Percentiles rank a stretch among this genome's conserved stretches.
phyloP scores from a whole-genome alignment of 2,113 vertebrate species.

The Sakesphorus luctuosus region DNA sequence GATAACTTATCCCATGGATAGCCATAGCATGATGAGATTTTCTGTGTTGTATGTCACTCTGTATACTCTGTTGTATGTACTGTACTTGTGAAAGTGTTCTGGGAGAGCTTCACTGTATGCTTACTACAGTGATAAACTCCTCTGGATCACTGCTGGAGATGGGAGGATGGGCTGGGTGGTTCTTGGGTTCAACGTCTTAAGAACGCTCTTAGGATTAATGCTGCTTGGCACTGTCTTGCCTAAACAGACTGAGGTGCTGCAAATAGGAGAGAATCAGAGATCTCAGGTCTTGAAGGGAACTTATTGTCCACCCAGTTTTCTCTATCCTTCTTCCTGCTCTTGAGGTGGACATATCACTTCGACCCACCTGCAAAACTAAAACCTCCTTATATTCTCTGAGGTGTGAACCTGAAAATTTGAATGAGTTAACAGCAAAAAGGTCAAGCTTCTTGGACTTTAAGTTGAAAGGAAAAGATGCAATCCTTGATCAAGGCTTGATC shows the following conservation, averaged over 20 bases:
- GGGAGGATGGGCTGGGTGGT: not conserved
- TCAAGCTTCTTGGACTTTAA: not conserved
- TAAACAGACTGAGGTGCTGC: not conserved
- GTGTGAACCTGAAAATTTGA: not conserved
- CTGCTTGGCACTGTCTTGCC: not conserved
- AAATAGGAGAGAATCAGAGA: not conserved
- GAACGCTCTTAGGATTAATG: not conserved
- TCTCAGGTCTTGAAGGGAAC: not conserved
- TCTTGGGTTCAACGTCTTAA: not conserved
- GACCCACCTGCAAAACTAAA: not conserved
- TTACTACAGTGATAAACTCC: not conserved
- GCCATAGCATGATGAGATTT: not conserved
- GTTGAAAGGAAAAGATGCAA: not conserved
- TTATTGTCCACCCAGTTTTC: not conserved
- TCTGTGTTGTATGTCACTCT: not conserved
- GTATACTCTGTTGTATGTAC: not conserved
- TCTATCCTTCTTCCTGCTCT: not conserved
- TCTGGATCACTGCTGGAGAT: not conserved
- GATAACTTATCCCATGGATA: not conserved
- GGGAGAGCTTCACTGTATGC: fast-evolving
- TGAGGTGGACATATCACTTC: not conserved
- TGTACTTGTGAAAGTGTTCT: not conserved
- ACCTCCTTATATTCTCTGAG: not conserved
- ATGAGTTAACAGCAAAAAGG: not conserved
- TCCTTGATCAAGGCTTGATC: not conserved